Evolutionary conservation across 2,113 vertebrate genomes (phyloP).

Genomic region (Echinops telfairi): DNA sequence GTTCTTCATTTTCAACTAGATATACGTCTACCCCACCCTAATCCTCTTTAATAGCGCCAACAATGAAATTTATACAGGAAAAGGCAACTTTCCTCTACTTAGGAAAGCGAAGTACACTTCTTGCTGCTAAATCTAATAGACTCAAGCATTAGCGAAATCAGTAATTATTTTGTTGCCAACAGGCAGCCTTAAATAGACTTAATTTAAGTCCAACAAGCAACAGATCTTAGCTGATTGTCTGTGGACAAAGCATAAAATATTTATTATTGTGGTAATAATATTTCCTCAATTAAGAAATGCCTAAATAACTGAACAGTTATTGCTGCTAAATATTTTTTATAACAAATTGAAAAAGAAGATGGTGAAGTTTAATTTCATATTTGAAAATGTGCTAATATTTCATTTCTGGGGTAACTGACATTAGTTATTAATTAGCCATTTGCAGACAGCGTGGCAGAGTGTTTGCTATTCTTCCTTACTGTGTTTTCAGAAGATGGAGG

Average conservation of each 20-base stretch:
- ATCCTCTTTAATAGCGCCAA: constrained; percentile 82
- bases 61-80: constrained; percentile 77
- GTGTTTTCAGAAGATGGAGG: constrained; percentile 63
- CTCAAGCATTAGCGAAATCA: constrained; percentile 71
- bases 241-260: constrained; percentile 76
- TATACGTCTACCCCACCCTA: constrained; percentile 72
- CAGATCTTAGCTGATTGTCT: constrained; percentile 75
- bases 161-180: constrained; percentile 83
- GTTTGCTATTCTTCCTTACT: constrained; percentile 78
- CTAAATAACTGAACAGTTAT: constrained; percentile 82
- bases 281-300: constrained; percentile 77
- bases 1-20: neutral
- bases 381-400: constrained; percentile 67
- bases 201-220: constrained; percentile 73
- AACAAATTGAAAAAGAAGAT: constrained; percentile 77
- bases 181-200: constrained; percentile 81
- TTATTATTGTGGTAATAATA: constrained; percentile 75
- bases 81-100: constrained; percentile 67
- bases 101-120: constrained; percentile 75
- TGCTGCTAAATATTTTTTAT: constrained; percentile 77
- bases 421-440: constrained; percentile 82
- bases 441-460: constrained; percentile 70
- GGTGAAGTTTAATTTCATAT: constrained; percentile 64
- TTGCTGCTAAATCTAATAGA: constrained; percentile 72
- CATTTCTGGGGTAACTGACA: constrained; percentile 71